Percentiles rank a stretch among this genome's conserved stretches.
Conservation (phyloP, 23 tunicate species). For the Phallusia fumigata region DNA sequence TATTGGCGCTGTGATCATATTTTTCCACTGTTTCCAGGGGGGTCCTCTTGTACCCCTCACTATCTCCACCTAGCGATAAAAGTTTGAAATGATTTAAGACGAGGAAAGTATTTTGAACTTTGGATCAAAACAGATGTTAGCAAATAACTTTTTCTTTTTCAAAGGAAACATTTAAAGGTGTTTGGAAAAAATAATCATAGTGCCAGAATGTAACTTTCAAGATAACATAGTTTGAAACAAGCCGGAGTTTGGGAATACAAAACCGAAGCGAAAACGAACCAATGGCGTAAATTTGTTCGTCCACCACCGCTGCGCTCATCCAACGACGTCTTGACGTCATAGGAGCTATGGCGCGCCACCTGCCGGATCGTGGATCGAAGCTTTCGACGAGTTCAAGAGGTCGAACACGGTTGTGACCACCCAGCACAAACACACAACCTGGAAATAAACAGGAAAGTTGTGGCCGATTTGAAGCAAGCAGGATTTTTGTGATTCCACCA, state of each 20-base stretch:
- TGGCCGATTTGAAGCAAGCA: too few relatives aligned
- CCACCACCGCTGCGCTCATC: constrained; percentile 7
- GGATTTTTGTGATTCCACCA: too few relatives aligned
- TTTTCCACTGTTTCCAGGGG: constrained; percentile 21
- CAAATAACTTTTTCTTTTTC: too few relatives aligned
- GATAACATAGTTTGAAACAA: too few relatives aligned
- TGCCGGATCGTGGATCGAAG: constrained; percentile 1
- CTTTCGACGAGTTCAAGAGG: constrained; percentile 2
- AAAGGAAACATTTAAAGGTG: too few relatives aligned
- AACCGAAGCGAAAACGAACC: background rate
- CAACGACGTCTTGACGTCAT: constrained; percentile 7
- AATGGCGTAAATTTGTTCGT: background rate
- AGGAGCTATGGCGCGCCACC: constrained; percentile 1
- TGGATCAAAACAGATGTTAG: too few relatives aligned
- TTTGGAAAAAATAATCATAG: too few relatives aligned
- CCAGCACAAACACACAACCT: constrained; percentile 12
- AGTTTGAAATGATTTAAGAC: background rate
- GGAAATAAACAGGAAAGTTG: background rate
- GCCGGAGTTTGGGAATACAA: too few relatives aligned
- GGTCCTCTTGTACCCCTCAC: background rate
- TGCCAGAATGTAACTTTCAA: too few relatives aligned
- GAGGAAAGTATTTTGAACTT: background rate
- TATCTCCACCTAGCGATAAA: constrained; percentile 2
- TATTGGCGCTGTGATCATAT: constrained; percentile 5
- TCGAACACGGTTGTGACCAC: constrained; percentile 10